phyloP scores from a whole-genome alignment of 2,113 vertebrate genomes.

The Micromys minutus region DNA sequence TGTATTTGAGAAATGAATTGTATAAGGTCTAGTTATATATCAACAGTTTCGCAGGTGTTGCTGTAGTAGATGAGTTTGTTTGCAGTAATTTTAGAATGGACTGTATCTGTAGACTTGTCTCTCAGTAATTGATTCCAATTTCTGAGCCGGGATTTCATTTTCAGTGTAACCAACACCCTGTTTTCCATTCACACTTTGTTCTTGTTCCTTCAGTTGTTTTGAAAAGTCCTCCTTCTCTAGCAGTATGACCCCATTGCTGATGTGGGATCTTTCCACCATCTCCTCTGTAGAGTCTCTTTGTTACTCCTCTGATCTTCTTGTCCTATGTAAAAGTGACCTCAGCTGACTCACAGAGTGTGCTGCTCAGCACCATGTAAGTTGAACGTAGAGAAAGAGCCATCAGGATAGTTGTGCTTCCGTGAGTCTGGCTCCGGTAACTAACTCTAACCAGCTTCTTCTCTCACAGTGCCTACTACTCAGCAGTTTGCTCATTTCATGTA shows the following conservation, averaged over 20 bases:
- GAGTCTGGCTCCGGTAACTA: neutral
- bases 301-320: neutral
- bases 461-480: neutral
- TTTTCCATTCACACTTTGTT: neutral
- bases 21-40: neutral
- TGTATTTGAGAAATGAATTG: neutral
- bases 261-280: neutral
- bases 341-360: neutral
- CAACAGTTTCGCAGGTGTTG: slow-evolving; percentile 2
- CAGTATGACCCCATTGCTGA: neutral
- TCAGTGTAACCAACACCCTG: neutral
- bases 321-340: neutral
- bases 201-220: neutral
- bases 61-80: neutral
- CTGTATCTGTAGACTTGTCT: neutral
- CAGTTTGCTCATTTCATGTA: neutral
- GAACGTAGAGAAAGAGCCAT: neutral
- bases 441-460: neutral
- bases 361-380: neutral
- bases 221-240: neutral
- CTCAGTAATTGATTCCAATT: neutral
- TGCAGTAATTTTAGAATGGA: neutral
- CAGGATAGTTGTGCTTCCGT: neutral
- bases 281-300: neutral
- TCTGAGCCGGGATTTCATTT: neutral